Base-by-base conservation (phyloP, 2,113 vertebrate species). In the Gavia stellata region DNA sequence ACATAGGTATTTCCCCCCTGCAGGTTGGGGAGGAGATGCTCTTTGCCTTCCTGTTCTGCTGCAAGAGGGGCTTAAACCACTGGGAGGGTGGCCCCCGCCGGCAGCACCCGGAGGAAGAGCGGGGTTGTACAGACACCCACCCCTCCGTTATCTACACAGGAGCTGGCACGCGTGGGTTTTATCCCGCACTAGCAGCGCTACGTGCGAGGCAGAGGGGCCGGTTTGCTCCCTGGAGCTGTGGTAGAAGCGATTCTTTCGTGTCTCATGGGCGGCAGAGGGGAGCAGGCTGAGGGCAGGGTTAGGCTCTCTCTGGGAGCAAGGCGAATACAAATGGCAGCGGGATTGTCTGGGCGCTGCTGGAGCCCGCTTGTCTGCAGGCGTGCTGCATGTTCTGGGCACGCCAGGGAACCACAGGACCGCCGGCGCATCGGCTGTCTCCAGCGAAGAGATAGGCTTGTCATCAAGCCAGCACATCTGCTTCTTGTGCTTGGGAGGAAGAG, bases 341-440 rank as follows among this genome's bases (percentile, higher is more conserved):
- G 50, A 86, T 93, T 66, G 66, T 91, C 78, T 56, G 78, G 79
- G 62, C 16, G 3, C 79, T 5, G 33, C 80, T 80, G 88, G 90
- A 95, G 16, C 71, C 71, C 0, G 0, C 31, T 33, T 65, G 49
- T 81, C 73, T 61, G 66, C 58, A 67, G 72, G 63, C 0, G 0
- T 52, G 59, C 56, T 47, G 72, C 16, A 8, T 2, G 36, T 59
- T 85, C 56, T 47, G 40, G 34, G 52, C 1, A 0, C 2, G 1
- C 59, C 0, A 0, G 44, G 40, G 79, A 86, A 1, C 47, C 26
- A 1, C 20, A 33, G 71, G 75, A 73, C 38, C 23, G 31, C 70
- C 0, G 0, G 77, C 18, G 2, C 50, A 5, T 55, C 0, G 1
- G 19, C 58, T 66, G 34, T 70, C 59, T 79, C 44, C 28, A 7